Evolutionary conservation across 2,113 vertebrate species (phyloP).

Genomic region (Eleginops maclovinus): DNA sequence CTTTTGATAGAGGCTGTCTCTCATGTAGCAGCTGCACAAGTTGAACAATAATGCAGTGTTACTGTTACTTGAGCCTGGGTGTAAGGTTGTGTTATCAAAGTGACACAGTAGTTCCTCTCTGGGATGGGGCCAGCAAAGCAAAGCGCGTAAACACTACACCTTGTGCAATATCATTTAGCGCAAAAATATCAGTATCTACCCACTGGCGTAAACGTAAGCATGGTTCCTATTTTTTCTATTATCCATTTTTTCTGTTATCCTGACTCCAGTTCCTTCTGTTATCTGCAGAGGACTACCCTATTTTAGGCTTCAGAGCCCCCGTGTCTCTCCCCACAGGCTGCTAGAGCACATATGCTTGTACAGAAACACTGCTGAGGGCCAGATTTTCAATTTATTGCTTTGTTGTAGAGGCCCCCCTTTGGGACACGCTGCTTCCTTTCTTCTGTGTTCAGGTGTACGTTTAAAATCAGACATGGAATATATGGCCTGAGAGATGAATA

Average conservation of each 20-base stretch:
- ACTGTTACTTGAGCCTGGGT: not conserved
- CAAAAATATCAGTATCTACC: constrained; percentile 19
- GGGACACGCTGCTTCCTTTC: constrained; percentile 17
- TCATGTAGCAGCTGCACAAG: not conserved
- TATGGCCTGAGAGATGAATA: not conserved
- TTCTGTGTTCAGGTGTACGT: constrained; percentile 15
- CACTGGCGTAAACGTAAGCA: constrained; percentile 31
- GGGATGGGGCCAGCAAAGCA: constrained; percentile 33
- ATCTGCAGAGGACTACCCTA: constrained; percentile 64
- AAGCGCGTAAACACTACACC: constrained; percentile 20
- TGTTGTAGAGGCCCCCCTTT: constrained; percentile 42
- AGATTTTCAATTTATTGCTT: constrained; percentile 63
- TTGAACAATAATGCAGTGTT: not conserved
- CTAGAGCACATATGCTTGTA: constrained; percentile 63
- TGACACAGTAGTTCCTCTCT: constrained; percentile 11
- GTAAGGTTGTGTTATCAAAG: constrained; percentile 33
- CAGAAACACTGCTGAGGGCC: constrained; percentile 56
- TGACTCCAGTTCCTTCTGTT: constrained; percentile 46
- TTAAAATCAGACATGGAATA: constrained; percentile 12
- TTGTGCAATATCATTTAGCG: constrained; percentile 15
- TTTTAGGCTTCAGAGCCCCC: constrained; percentile 70
- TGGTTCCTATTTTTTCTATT: constrained; percentile 25
- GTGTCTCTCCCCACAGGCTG: constrained; percentile 63
- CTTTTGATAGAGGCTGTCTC: not conserved
- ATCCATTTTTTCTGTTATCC: constrained; percentile 42